These are phyloP conservation scores for Ypsolopha sequella DNA, from an alignment of 2,888 invertebrate species.

Conservation along the genomic window DNA sequence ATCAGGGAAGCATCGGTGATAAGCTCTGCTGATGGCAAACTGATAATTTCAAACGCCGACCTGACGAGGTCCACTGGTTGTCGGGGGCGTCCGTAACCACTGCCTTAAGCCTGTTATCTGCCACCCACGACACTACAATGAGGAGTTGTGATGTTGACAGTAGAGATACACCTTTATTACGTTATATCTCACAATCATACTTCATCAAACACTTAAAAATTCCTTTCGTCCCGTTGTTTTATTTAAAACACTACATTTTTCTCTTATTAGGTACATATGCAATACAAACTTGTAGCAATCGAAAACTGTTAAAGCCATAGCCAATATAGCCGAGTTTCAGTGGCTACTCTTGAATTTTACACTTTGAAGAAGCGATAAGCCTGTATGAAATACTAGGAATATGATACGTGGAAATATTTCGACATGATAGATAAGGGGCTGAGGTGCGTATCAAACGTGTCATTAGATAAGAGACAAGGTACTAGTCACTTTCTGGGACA, in stretches of 20 bases:
- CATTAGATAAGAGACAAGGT: constrained; percentile 61
- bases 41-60: background rate
- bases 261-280: too few species aligned
- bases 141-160: constrained; percentile 45
- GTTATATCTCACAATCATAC: constrained; percentile 28
- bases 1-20: constrained; percentile 49
- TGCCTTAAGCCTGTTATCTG: constrained; percentile 43
- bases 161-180: constrained; percentile 62
- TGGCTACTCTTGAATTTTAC: too few species aligned
- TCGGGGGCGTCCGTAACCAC: constrained; percentile 27
- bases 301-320: too few species aligned
- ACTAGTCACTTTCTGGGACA: constrained; percentile 47
- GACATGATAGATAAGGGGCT: constrained; percentile 61
- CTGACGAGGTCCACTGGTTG: constrained; percentile 9
- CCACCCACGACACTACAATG: constrained; percentile 33
- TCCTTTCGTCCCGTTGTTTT: background rate
- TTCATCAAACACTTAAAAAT: background rate
- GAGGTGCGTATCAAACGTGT: constrained; percentile 64
- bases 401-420: constrained; percentile 65
- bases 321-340: too few species aligned
- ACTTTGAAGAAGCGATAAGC: background rate
- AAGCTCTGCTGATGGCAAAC: constrained; percentile 22
- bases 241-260: background rate
- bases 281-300: too few species aligned
- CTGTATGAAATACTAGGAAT: background rate